A percentile compares a stretch with the other conserved stretches of the same genome.
phyloP scores from a whole-genome alignment of 2,797 vertebrate genomes.

The Gymnocypris eckloni region DNA sequence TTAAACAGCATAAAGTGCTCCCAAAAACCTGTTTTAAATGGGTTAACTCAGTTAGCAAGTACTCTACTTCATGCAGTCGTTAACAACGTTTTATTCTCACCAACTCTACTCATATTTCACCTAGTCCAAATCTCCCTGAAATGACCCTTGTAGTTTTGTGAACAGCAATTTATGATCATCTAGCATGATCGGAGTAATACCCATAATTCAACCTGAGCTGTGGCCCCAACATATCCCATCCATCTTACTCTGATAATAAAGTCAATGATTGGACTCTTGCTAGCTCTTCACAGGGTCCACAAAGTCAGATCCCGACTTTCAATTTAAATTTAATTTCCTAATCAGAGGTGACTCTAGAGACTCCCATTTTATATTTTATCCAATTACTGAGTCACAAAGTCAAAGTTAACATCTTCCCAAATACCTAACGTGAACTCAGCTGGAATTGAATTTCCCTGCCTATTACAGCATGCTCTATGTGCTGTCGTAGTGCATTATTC shows the following conservation, averaged over 20 bases:
- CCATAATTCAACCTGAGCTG: constrained; percentile 35
- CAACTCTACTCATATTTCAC: constrained; percentile 16
- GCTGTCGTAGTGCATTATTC: constrained; percentile 47
- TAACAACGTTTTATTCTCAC: neutral
- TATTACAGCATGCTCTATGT: constrained; percentile 44
- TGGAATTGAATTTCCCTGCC: constrained; percentile 58
- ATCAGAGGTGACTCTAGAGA: constrained; percentile 54
- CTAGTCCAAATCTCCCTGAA: constrained; percentile 13
- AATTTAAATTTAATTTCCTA: constrained; percentile 53
- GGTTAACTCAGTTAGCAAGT: neutral
- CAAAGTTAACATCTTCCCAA: constrained; percentile 46
- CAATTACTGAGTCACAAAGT: constrained; percentile 56
- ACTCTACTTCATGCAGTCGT: neutral
- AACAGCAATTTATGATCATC: constrained; percentile 47
- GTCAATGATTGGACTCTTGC: constrained; percentile 43
- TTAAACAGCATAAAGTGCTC: neutral
- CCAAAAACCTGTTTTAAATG: neutral
- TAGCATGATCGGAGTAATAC: constrained; percentile 34
- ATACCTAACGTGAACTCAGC: constrained; percentile 45
- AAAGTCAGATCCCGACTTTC: constrained; percentile 53
- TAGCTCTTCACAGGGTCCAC: constrained; percentile 43
- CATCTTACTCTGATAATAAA: constrained; percentile 52
- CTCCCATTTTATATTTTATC: constrained; percentile 57
- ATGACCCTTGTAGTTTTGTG: constrained; percentile 39
- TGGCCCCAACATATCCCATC: constrained; percentile 39